These are phyloP conservation scores for Cettia cetti DNA, from an alignment of 2,113 vertebrate species.

Conservation along the genomic window DNA sequence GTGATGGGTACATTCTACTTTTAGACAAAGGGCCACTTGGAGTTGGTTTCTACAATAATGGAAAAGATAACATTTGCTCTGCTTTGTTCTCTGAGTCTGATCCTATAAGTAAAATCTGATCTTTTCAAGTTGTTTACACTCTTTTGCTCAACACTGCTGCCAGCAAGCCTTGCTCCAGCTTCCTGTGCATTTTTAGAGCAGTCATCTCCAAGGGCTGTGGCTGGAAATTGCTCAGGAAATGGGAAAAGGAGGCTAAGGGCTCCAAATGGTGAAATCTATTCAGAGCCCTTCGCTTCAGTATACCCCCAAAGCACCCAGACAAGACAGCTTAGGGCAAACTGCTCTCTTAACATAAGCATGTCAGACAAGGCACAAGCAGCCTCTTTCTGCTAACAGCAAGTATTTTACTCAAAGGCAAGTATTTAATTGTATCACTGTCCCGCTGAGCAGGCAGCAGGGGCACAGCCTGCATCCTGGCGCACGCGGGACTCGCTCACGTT, in stretches of 20 bases:
- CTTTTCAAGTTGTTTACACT: constrained; percentile 62
- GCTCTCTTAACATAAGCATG: background rate
- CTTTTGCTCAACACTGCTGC: constrained; percentile 20
- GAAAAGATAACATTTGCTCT: constrained; percentile 59
- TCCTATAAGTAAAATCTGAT: constrained; percentile 61
- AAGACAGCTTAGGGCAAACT: background rate
- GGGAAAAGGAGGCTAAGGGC: background rate
- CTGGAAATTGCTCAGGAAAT: constrained; percentile 3
- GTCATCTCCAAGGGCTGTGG: constrained; percentile 22
- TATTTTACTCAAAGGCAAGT: background rate
- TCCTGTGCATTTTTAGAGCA: constrained; percentile 65
- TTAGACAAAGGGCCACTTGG: constrained; percentile 43
- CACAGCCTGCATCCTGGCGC: background rate
- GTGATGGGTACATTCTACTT: constrained; percentile 32
- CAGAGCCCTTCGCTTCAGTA: background rate
- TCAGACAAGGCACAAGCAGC: background rate
- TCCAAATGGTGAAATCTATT: background rate
- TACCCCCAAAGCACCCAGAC: background rate
- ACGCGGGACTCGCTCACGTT: rapidly evolving
- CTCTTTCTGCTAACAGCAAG: background rate
- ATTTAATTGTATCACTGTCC: no score
- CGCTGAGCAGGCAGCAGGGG: background rate
- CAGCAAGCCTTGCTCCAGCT: constrained; percentile 64
- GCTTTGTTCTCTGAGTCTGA: constrained; percentile 66
- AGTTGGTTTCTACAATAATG: constrained; percentile 29